phyloP scores from a whole-genome alignment of 2,113 vertebrate genomes.

The Orientallactaga bullata region DNA sequence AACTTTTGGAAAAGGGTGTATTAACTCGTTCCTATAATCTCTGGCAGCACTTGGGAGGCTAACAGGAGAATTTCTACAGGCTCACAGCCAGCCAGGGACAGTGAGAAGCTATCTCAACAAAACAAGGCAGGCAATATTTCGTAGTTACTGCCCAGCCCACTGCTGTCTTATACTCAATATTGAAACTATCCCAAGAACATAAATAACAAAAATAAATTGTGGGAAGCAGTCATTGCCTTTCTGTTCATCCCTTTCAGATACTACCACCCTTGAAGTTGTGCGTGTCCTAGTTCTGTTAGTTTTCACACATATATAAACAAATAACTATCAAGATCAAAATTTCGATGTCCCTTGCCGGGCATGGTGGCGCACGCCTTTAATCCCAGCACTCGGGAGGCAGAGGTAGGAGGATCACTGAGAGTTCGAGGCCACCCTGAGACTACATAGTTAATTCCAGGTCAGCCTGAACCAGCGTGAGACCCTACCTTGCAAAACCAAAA shows the following conservation, averaged over 20 bases:
- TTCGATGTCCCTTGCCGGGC: no score
- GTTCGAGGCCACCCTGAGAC: no score
- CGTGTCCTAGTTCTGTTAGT: conserved; percentile 17
- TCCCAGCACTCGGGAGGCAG: no score
- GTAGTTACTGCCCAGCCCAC: not conserved
- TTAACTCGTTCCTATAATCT: no score
- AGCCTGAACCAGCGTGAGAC: no score
- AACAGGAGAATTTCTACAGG: not conserved
- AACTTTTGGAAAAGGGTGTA: not conserved
- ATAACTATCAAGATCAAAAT: no score
- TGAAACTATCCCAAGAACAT: not conserved
- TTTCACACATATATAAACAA: not conserved
- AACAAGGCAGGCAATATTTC: not conserved
- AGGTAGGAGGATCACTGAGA: no score
- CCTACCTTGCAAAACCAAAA: no score
- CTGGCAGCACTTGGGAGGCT: not conserved
- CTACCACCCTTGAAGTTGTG: conserved; percentile 13
- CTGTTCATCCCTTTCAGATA: not conserved
- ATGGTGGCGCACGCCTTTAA: no score
- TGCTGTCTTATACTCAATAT: not conserved
- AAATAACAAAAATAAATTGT: not conserved
- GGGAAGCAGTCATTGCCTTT: not conserved
- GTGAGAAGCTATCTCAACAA: not conserved
- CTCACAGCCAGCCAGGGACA: not conserved
- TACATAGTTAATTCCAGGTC: no score